These are phyloP conservation scores for Peromyscus aztecus DNA, from an alignment of 2,797 vertebrate genomes.

Conservation along the genomic window DNA sequence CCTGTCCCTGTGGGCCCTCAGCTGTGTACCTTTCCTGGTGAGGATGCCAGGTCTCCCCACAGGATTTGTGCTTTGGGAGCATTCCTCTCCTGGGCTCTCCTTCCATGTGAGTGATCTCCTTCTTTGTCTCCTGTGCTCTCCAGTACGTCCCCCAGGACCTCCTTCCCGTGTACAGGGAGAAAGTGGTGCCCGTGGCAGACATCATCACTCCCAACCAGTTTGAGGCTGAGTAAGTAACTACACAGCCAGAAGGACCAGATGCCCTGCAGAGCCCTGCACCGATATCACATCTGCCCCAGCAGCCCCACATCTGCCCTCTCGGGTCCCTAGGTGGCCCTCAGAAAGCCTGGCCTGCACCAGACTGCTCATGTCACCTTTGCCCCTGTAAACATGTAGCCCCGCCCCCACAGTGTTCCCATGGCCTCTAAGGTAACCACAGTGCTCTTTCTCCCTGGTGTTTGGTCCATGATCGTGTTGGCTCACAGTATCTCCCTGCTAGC, in stretches of 20 bases:
- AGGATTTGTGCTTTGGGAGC: neutral
- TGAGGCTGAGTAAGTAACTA: constrained; percentile 96
- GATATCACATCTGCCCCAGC: no score
- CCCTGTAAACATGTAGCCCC: neutral
- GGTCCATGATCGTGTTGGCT: neutral
- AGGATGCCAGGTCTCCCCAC: neutral
- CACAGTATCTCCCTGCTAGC: accelerated
- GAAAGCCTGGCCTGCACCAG: neutral
- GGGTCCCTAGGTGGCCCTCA: neutral
- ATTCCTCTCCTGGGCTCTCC: no score
- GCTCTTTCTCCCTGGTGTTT: no score
- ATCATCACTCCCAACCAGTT: constrained; percentile 99
- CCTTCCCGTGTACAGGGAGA: constrained; percentile 96
- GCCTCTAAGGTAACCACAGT: neutral
- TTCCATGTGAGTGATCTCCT: neutral
- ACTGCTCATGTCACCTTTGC: neutral
- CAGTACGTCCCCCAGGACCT: constrained; percentile 98
- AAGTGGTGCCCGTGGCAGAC: constrained; percentile 97
- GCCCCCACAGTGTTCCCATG: neutral
- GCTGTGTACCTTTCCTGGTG: neutral
- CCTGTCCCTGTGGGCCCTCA: neutral
- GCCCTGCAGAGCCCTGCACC: neutral
- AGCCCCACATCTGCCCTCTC: neutral
- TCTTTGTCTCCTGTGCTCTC: neutral
- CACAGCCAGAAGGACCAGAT: neutral